These are phyloP conservation scores for Eilema sororculum DNA, from an alignment of 2,888 invertebrate species.

Conservation along the genomic window DNA sequence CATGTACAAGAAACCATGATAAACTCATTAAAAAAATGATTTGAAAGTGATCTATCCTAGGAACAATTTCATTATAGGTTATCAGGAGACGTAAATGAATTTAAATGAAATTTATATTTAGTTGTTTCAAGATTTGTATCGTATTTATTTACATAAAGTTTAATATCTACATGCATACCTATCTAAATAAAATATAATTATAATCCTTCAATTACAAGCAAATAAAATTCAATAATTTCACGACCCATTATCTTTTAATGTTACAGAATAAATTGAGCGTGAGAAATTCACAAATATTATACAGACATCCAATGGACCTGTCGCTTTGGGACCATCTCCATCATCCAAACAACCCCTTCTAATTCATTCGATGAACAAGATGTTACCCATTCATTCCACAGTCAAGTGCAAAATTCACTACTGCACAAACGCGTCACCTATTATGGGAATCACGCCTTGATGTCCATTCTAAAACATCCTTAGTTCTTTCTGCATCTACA, in stretches of 20 bases:
- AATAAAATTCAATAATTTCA: conserved; percentile 53
- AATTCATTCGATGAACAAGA: conserved; percentile 68
- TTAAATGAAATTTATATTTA: background rate
- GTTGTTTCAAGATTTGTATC: background rate
- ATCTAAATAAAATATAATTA: background rate
- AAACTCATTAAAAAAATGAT: background rate
- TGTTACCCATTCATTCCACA: conserved; percentile 73
- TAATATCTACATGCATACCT: background rate
- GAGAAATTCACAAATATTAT: conserved; percentile 67
- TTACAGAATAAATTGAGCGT: conserved; percentile 65
- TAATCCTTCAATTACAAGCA: background rate
- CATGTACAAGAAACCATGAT: background rate
- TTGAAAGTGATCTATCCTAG: background rate
- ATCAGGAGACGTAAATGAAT: background rate
- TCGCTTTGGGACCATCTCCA: conserved; percentile 48
- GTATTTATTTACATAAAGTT: background rate
- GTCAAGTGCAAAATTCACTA: conserved; percentile 84
- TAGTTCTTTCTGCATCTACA: conserved; percentile 18
- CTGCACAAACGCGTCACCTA: conserved; percentile 76
- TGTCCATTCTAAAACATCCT: conserved; percentile 48
- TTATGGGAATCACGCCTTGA: conserved; percentile 83
- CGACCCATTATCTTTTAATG: conserved; percentile 63
- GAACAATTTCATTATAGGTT: background rate
- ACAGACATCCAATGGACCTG: conserved; percentile 54
- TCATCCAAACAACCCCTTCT: conserved; percentile 50